These are phyloP conservation scores for Myotis pilosus DNA, from an alignment of 2,797 vertebrate species.

Conservation along the genomic window DNA sequence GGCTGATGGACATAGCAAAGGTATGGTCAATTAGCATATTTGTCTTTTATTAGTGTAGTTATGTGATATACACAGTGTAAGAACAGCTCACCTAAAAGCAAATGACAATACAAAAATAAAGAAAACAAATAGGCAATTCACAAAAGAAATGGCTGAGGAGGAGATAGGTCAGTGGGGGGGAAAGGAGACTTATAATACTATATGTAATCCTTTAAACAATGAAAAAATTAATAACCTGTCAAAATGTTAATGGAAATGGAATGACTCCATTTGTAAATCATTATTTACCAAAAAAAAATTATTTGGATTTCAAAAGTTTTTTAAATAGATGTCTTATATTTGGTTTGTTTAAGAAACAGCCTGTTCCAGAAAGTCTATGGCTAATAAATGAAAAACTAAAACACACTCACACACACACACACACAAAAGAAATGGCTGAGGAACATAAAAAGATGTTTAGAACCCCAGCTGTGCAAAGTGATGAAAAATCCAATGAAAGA, in stretches of 20 bases:
- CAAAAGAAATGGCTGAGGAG: neutral
- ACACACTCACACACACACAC: neutral
- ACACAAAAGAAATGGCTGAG: neutral
- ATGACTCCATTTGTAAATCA: slow-evolving; percentile 18
- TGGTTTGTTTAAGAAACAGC: slow-evolving; percentile 3
- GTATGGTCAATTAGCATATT: too few relatives aligned
- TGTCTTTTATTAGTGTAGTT: too few relatives aligned
- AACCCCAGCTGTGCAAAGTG: neutral
- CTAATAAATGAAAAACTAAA: slow-evolving; percentile 22
- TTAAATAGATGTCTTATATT: slow-evolving; percentile 50
- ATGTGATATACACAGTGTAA: neutral
- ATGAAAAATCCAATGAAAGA: neutral
- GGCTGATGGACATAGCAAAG: too few relatives aligned
- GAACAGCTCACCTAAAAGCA: neutral
- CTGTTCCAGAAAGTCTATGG: slow-evolving; percentile 46
- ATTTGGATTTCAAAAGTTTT: slow-evolving; percentile 36
- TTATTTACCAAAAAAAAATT: neutral
- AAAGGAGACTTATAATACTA: too few relatives aligned
- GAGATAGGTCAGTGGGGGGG: too few relatives aligned
- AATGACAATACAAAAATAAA: neutral
- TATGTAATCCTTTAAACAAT: too few relatives aligned
- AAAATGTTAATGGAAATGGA: slow-evolving; percentile 25
- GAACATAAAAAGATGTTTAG: neutral
- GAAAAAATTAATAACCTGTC: slow-evolving; percentile 35
- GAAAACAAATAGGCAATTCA: neutral